These are phyloP conservation scores for Bettongia penicillata DNA, from an alignment of 2,113 vertebrate species.

Conservation along the genomic window DNA sequence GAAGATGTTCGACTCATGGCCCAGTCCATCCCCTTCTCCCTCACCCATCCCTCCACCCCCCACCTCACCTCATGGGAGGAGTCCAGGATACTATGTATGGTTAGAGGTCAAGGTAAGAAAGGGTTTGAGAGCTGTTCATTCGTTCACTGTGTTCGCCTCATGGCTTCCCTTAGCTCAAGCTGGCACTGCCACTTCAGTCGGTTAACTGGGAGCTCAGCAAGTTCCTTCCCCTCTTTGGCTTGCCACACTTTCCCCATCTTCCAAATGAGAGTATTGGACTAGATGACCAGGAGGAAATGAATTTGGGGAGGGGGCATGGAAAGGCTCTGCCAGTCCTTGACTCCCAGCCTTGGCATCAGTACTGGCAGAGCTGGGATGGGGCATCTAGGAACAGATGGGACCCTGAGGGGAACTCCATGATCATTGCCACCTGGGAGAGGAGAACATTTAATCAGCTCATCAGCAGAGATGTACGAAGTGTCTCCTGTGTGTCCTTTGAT, in stretches of 20 bases:
- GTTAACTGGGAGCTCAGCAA: background rate
- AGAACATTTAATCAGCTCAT: background rate
- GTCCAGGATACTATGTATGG: background rate
- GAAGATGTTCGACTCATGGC: conserved; percentile 36
- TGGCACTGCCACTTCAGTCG: background rate
- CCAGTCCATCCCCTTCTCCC: too few species aligned
- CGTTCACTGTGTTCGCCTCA: background rate
- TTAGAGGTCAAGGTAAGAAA: background rate
- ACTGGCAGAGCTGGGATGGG: background rate
- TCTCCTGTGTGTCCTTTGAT: background rate
- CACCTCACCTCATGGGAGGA: background rate
- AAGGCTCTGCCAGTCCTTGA: background rate
- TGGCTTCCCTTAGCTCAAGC: background rate
- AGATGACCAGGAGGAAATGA: background rate
- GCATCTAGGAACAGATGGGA: conserved; percentile 28
- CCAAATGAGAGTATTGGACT: background rate
- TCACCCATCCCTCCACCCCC: too few species aligned
- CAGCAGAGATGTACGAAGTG: background rate
- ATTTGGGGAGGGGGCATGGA: background rate
- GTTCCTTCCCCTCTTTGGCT: background rate
- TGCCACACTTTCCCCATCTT: background rate
- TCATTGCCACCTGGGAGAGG: background rate
- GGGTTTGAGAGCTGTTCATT: background rate
- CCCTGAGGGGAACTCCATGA: conserved; percentile 17
- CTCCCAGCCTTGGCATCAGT: background rate